Base-by-base conservation (phyloP, 2,113 vertebrate genomes). In the Rostratula benghalensis region DNA sequence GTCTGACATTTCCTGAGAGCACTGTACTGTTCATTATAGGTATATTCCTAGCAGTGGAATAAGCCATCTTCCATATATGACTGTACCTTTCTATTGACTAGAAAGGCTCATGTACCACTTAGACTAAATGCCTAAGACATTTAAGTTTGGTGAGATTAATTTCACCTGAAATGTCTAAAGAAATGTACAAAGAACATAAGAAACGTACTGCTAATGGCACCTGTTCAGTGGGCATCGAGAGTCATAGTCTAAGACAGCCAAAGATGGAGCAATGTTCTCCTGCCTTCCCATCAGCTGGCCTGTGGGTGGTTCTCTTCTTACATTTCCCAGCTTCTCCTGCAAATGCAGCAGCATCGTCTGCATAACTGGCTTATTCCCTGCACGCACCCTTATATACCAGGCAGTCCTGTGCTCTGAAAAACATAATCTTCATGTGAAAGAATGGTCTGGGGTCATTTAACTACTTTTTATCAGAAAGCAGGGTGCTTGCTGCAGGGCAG, bases 321-420 rank as follows among this genome's bases (percentile, higher is more conserved):
- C 3, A 22, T 6, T 69, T 83, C 6, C 4, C 31, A 54, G 6
- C 19, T 83, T 70, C 27, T 77, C 7, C 35, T 37, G 7, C 16
- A 8, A 88, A 67, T 33, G 37, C 16, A 80, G 31, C 30, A 53
- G 7, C 31, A 82, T 69, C 2, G 8, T 63, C 23, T 33, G 24
- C 0, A 0, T 37, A 80, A 67, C 2, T 20, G 7, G 9, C 8
- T 75, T 61, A 65, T 27, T 70, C 8, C 54, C 35, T 39, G 41
- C 30, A 23, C 18, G n/a, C 5, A 77, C 30, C 5, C 13, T 24
- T 33, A 4, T 3, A 28, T 8, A 25, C 8, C 9, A 28, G 33
- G 39, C 0, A 2, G 39, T 84, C 10, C 21, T 1, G 0, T 43
- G 13, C 45, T 65, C 33, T 2, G 5, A 71, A 86, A 80, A 79